phyloP scores from a whole-genome alignment of 2,888 invertebrate genomes.

The Drosophila affinis region DNA sequence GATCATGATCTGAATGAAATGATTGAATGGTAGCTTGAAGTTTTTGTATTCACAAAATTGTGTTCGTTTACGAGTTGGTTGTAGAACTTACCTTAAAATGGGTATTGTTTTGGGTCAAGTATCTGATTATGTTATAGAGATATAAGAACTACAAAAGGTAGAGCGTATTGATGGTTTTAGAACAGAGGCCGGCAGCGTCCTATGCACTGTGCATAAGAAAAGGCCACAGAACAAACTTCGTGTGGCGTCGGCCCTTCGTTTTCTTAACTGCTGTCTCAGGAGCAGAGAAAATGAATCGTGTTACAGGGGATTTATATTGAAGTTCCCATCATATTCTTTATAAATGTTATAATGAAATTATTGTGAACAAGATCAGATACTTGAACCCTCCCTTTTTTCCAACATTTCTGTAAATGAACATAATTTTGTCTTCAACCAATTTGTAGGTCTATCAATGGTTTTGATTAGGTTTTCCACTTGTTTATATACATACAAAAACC shows the following conservation, averaged over 20 bases:
- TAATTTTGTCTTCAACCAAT: conserved; percentile 42
- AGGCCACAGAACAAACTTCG: too few relatives aligned
- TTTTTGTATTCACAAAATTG: conserved; percentile 44
- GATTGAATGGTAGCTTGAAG: conserved; percentile 45
- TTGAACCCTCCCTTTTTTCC: not conserved
- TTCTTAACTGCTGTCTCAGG: too few relatives aligned
- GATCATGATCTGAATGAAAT: conserved; percentile 45
- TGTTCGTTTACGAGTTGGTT: conserved; percentile 53
- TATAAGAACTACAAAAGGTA: too few relatives aligned
- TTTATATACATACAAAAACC: conserved; percentile 69
- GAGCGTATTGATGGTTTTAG: too few relatives aligned
- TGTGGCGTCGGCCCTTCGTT: too few relatives aligned
- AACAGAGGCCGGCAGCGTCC: too few relatives aligned
- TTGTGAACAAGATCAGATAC: not conserved
- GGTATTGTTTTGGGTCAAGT: not conserved
- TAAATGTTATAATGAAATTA: not conserved
- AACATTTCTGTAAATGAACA: conserved; percentile 58
- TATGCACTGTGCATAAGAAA: too few relatives aligned
- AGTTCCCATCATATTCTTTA: too few relatives aligned
- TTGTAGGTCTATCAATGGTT: conserved; percentile 8
- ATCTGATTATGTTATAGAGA: not conserved
- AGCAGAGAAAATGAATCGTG: too few relatives aligned
- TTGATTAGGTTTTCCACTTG: not conserved
- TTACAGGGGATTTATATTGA: too few relatives aligned
- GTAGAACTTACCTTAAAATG: conserved; percentile 50